Percentiles rank a stretch among this genome's conserved stretches.
These are phyloP conservation scores for Teleopsis dalmanni DNA, from an alignment of 1,140 invertebrate genomes.

Conservation along the genomic window DNA sequence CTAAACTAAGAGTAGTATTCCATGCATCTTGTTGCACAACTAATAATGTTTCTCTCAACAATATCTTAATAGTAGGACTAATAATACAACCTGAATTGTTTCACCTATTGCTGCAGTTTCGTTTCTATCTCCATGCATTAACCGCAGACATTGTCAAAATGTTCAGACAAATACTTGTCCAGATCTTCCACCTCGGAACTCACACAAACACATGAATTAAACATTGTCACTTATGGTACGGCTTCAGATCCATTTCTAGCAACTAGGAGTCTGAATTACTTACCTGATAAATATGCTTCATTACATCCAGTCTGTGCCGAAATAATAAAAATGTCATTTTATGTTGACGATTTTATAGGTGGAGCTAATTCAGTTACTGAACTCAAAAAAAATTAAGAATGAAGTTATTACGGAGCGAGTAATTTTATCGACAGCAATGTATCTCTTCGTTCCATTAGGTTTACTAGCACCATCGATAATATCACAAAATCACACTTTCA, in stretches of 20 bases:
- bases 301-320: neutral
- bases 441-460: neutral
- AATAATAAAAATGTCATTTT: neutral
- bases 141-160: conserved; percentile 42
- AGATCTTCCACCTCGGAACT: neutral
- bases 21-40: conserved; percentile 13
- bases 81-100: conserved; percentile 1
- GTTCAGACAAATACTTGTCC: conserved; percentile 41
- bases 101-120: neutral
- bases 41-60: conserved; percentile 12
- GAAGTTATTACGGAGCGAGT: neutral
- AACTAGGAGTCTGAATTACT: conserved; percentile 12
- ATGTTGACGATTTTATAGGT: neutral
- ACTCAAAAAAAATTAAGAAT: neutral
- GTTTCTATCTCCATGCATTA: conserved; percentile 26
- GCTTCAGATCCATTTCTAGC: conserved; percentile 39
- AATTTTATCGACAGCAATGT: neutral
- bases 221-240: conserved; percentile 37
- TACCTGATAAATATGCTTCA: neutral
- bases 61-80: conserved; percentile 1
- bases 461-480: neutral
- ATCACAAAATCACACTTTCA: neutral
- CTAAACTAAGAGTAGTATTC: conserved; percentile 16
- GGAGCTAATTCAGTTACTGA: neutral
- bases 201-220: conserved; percentile 18